Conservation (phyloP, 2,888 invertebrate genomes). For the Muschampia plurimacula region DNA sequence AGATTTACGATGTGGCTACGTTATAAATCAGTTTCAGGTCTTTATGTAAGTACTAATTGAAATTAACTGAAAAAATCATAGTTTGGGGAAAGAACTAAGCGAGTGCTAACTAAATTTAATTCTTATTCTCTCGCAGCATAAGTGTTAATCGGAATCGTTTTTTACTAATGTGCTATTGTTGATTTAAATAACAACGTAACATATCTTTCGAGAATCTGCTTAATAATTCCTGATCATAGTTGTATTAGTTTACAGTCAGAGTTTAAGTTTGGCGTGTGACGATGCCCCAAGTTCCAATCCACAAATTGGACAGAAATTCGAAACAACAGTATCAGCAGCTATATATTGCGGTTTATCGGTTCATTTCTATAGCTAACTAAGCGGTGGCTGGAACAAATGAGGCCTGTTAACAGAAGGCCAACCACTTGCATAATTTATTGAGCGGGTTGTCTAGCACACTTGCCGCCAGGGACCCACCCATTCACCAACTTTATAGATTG, state of each 20-base stretch:
- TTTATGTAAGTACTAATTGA: neutral
- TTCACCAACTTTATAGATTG: slow-evolving; percentile 43
- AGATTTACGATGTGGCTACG: slow-evolving; percentile 34
- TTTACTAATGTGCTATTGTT: no score
- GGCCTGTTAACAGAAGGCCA: slow-evolving; percentile 69
- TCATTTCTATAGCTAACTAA: slow-evolving; percentile 48
- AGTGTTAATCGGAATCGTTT: no score
- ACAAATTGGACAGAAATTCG: slow-evolving; percentile 45
- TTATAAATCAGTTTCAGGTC: slow-evolving; percentile 23
- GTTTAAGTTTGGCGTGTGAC: neutral
- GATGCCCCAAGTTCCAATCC: slow-evolving; percentile 18
- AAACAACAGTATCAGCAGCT: slow-evolving; percentile 20
- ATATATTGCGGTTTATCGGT: slow-evolving; percentile 41
- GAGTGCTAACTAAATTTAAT: no score
- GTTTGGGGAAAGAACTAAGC: neutral
- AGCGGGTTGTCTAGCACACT: slow-evolving; percentile 46
- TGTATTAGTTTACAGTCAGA: neutral
- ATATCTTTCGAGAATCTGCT: neutral
- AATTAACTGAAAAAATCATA: neutral
- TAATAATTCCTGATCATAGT: neutral
- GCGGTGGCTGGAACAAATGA: slow-evolving; percentile 63
- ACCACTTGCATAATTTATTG: slow-evolving; percentile 70
- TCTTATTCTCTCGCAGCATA: no score
- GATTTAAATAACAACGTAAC: no score
- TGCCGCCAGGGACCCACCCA: slow-evolving; percentile 40